Evolutionary conservation across 2,113 vertebrate species (phyloP), one percentile per base, ranked within the genome.

Genomic region (Atlantisia rogersi): DNA sequence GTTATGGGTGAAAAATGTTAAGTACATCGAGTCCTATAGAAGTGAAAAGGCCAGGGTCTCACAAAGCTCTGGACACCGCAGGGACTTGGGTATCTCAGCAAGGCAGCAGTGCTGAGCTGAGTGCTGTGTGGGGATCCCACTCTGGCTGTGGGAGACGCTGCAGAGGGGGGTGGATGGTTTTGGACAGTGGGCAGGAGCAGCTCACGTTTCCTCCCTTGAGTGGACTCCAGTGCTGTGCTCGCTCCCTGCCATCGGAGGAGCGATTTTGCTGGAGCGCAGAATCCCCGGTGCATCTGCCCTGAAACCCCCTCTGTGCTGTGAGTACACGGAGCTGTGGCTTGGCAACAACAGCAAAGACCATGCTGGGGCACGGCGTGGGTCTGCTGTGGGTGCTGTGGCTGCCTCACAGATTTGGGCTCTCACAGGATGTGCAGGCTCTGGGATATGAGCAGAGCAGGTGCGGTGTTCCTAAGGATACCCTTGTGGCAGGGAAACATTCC

Each of bases 331-430:
- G 62, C 76, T 60, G 60, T 65, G 10, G 39, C 15, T 44, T 21
- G 74, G 78, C n/a, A 22, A 37, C 69, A 78, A 62, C 71, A 50
- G 84, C 40, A 31, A 24, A 35, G 59, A 8, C 31, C 2, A 0
- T 0, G 2, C 25, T 28, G 67, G 44, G 60, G 35, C 4, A 1
- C 1, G 5, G 29, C 1, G 37, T 9, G 56, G 46, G n/a, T 50
- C 35, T 56, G 32, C 60, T 18, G 69, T 4, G 31, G 60, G 14
- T 31, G 48, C 77, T 18, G 69, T 4, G 31, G 60, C 17, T 31
- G 48, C 77, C 88, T 53, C 9, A 1, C 14, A 8, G 48, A 2
- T 63, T 8, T 76, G 77, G 77, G 32, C 32, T 52, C 32, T 17
- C 8, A 9, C 13, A 26, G 35, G 6, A 6, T 2, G 35, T 7